phyloP scores from a whole-genome alignment of 2,113 vertebrate genomes.

The Morone chrysops region DNA sequence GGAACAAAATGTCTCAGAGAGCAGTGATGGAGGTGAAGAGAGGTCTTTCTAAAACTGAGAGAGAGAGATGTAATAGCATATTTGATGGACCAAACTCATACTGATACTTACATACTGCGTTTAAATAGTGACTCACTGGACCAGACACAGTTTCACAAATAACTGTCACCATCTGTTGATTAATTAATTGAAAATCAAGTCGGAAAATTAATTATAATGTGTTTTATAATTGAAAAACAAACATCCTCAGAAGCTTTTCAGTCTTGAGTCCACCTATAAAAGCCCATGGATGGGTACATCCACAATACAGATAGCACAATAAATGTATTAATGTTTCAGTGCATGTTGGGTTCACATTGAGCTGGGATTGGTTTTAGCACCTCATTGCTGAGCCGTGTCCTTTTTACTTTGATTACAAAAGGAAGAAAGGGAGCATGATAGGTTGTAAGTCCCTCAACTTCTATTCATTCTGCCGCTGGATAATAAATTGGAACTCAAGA shows the following conservation, averaged over 20 bases:
- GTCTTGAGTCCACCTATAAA: not conserved
- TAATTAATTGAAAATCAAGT: constrained; percentile 4
- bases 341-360: constrained; percentile 20
- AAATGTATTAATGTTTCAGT: constrained; percentile 22
- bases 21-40: constrained; percentile 58
- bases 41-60: constrained; percentile 41
- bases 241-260: not conserved
- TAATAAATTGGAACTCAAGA: constrained; percentile 70
- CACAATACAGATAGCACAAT: not conserved
- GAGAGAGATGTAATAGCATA: constrained; percentile 28
- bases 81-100: constrained; percentile 27
- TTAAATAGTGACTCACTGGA: constrained; percentile 1
- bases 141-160: not conserved
- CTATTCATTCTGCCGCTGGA: constrained; percentile 43
- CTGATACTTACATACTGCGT: not conserved
- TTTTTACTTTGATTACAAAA: constrained; percentile 66
- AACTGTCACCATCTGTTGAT: not conserved
- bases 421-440: constrained; percentile 31
- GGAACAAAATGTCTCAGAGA: constrained; percentile 60
- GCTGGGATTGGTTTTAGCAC: constrained; percentile 31
- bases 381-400: constrained; percentile 36
- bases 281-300: not conserved
- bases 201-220: not conserved
- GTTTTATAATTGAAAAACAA: not conserved
- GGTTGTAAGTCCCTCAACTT: constrained; percentile 50